A percentile compares a stretch with the other conserved stretches of the same genome.
These are phyloP conservation scores for Anguilla marmorata DNA, from an alignment of 2,797 vertebrate species.

Conservation along the genomic window DNA sequence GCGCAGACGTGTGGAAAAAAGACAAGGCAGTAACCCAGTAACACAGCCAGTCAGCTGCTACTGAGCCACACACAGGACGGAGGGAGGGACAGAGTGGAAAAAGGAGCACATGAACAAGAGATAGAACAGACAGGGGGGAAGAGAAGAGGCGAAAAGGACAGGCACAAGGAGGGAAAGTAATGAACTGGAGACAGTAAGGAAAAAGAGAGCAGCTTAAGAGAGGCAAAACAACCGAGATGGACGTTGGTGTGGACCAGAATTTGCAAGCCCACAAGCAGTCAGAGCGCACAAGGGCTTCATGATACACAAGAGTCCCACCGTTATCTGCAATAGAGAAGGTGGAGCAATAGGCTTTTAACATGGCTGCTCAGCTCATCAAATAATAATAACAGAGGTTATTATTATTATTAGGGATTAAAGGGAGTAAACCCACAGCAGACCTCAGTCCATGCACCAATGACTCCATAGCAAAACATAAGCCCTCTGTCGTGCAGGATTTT, in stretches of 20 bases:
- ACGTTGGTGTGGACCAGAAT: slow-evolving; percentile 34
- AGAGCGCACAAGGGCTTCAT: slow-evolving; percentile 33
- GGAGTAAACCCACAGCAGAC: slow-evolving; percentile 24
- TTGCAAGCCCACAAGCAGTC: slow-evolving; percentile 30
- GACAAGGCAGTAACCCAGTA: slow-evolving; percentile 40
- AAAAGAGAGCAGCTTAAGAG: not conserved
- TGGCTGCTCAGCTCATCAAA: not conserved
- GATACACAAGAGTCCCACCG: slow-evolving; percentile 37
- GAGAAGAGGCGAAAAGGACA: not conserved
- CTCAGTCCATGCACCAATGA: slow-evolving; percentile 20
- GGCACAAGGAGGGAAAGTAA: not conserved
- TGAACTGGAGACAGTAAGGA: not conserved
- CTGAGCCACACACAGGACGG: slow-evolving; percentile 29
- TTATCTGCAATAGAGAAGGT: slow-evolving; percentile 46
- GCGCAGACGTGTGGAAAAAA: slow-evolving; percentile 29
- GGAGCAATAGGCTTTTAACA: slow-evolving; percentile 27
- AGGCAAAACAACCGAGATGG: slow-evolving; percentile 4
- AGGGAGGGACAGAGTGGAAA: slow-evolving; percentile 8
- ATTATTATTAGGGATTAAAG: slow-evolving; percentile 18
- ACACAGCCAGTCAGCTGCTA: slow-evolving; percentile 28
- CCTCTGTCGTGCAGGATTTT: not conserved
- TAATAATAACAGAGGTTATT: not conserved
- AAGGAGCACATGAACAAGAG: not conserved
- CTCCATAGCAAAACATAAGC: not conserved
- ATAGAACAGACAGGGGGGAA: not conserved